phyloP scores from a whole-genome alignment of 1,140 invertebrate genomes.

The Aphelenchoides avenae region DNA sequence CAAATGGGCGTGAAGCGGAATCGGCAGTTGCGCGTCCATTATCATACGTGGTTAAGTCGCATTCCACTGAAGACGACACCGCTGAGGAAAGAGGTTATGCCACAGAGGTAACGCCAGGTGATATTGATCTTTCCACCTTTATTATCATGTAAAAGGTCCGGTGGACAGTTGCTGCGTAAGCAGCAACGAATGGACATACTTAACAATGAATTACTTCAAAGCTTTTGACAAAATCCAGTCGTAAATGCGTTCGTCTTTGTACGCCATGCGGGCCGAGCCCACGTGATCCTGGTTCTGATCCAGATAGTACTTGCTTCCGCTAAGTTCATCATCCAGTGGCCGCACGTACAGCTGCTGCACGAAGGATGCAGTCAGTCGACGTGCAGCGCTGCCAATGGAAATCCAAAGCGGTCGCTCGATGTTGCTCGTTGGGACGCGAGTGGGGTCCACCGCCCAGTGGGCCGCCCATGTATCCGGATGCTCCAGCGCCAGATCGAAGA shows the following conservation, averaged over 20 bases:
- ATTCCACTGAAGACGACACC: too few relatives aligned
- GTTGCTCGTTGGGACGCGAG: background rate
- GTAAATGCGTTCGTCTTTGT: constrained; percentile 12
- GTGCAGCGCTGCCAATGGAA: constrained; percentile 1
- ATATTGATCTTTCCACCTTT: too few relatives aligned
- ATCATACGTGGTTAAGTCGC: too few relatives aligned
- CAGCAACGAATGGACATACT: too few relatives aligned
- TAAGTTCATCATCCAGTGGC: background rate
- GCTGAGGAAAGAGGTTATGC: too few relatives aligned
- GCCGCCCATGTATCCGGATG: constrained; percentile 5
- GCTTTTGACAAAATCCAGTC: constrained; percentile 4
- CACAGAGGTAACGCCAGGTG: too few relatives aligned
- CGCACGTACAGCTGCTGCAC: background rate
- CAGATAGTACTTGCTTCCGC: background rate
- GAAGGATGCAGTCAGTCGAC: background rate
- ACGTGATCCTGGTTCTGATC: constrained; percentile 5
- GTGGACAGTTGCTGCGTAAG: too few relatives aligned
- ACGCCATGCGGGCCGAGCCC: constrained; percentile 1
- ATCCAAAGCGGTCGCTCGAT: constrained; percentile 5
- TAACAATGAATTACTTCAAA: constrained; percentile 1
- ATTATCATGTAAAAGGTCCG: too few relatives aligned
- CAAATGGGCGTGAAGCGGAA: too few relatives aligned
- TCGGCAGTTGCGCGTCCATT: too few relatives aligned
- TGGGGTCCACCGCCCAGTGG: constrained; percentile 5
- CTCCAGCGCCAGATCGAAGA: background rate